phyloP scores from a whole-genome alignment of 53 echinoderm and acorn worm species.

The Luidia sarsii region DNA sequence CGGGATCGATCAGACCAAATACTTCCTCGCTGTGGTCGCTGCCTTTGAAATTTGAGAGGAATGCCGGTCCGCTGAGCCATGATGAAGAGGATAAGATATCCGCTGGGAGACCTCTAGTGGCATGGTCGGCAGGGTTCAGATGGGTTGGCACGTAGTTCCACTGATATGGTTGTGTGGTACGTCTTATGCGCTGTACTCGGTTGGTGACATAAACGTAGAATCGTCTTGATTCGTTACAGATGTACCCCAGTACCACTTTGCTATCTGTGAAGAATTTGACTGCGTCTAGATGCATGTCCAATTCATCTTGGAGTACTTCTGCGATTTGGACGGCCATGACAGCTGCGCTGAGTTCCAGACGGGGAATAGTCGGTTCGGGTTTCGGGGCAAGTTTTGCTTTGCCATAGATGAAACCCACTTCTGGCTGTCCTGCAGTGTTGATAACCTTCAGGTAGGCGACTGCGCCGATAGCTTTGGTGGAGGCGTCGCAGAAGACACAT shows the following conservation, averaged over 20 bases:
- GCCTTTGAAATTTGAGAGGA: neutral
- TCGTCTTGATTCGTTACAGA: slow-evolving; percentile 48
- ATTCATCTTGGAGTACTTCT: slow-evolving; percentile 18
- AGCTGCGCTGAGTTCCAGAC: slow-evolving; percentile 65
- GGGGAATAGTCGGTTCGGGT: slow-evolving; percentile 53
- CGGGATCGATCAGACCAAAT: slow-evolving; percentile 6
- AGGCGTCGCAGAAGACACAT: slow-evolving; percentile 46
- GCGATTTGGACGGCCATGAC: slow-evolving; percentile 45
- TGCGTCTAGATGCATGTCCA: slow-evolving; percentile 8
- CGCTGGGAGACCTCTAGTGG: slow-evolving; percentile 30
- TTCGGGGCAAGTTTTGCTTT: slow-evolving; percentile 65
- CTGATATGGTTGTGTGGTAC: slow-evolving; percentile 40
- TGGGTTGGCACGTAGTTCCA: slow-evolving; percentile 54
- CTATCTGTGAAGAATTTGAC: slow-evolving; percentile 59
- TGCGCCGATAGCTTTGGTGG: slow-evolving; percentile 35
- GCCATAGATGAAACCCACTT: slow-evolving; percentile 26
- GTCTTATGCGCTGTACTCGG: slow-evolving; percentile 52
- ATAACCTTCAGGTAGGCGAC: slow-evolving; percentile 15
- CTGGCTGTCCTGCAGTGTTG: neutral
- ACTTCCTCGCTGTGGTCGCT: neutral
- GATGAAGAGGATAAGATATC: neutral
- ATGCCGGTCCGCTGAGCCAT: slow-evolving; percentile 25
- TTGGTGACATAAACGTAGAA: slow-evolving; percentile 65
- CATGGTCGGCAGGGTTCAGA: slow-evolving; percentile 47
- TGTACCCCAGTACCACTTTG: slow-evolving; percentile 53